A percentile compares a stretch with the other conserved stretches of the same genome.
phyloP scores from a whole-genome alignment of 2,888 invertebrate genomes.

The Lasioglossum marginatum region DNA sequence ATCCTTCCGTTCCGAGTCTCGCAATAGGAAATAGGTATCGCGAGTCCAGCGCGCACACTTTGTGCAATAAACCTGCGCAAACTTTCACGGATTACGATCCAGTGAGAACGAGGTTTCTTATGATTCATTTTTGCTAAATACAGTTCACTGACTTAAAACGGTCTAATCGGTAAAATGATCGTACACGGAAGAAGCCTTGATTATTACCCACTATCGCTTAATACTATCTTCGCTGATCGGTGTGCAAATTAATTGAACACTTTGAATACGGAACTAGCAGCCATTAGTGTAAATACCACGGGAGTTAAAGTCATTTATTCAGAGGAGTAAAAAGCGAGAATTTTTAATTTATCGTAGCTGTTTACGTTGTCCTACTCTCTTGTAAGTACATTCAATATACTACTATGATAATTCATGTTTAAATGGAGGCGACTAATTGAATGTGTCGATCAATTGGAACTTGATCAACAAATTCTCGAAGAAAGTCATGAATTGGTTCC shows the following conservation, averaged over 20 bases:
- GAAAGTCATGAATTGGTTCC: no score
- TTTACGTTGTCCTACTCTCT: no score
- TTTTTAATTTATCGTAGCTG: not conserved
- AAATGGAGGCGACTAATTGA: not conserved
- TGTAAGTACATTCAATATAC: not conserved
- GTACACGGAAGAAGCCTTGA: not conserved
- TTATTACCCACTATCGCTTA: not conserved
- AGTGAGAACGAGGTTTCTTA: not conserved
- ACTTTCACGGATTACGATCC: not conserved
- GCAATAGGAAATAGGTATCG: not conserved
- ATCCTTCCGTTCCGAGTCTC: slow-evolving; percentile 11
- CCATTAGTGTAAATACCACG: not conserved
- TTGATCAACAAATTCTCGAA: no score
- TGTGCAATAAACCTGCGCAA: not conserved
- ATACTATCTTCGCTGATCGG: not conserved
- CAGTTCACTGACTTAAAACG: not conserved
- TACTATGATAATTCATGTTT: no score
- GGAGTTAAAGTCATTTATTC: not conserved
- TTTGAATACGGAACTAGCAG: not conserved
- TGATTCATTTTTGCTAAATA: not conserved
- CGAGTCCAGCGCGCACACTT: not conserved
- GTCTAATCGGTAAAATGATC: not conserved
- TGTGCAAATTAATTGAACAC: not conserved
- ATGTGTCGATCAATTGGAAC: no score
- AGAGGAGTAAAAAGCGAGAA: not conserved